Conservation (phyloP, 2,113 vertebrate genomes). For the Ophthalmotilapia sp. region DNA sequence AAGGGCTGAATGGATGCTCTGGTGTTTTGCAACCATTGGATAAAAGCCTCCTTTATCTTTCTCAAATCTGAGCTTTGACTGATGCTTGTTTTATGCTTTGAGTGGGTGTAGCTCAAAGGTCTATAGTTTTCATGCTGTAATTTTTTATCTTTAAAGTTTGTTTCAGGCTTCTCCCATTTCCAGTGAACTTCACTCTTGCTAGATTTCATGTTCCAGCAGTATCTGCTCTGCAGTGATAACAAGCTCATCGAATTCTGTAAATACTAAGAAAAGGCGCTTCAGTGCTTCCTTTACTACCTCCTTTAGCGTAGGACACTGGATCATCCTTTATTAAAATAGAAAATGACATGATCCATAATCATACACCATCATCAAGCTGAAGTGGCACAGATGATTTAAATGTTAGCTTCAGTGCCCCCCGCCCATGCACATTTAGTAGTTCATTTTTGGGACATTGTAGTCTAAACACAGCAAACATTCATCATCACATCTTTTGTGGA, state of each 20-base stretch:
- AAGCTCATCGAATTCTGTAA: neutral
- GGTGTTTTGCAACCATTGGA: neutral
- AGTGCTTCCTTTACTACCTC: neutral
- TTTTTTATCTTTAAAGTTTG: neutral
- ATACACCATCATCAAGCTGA: neutral
- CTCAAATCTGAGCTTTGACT: neutral
- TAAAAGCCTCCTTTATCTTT: neutral
- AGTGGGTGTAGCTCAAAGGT: neutral
- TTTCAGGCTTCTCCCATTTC: neutral
- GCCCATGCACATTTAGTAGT: neutral
- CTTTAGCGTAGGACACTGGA: neutral
- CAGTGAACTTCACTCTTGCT: neutral
- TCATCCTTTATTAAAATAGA: neutral
- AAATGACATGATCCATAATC: neutral
- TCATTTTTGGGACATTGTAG: neutral
- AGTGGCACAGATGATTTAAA: neutral
- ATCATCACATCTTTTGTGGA: neutral
- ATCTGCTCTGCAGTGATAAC: neutral
- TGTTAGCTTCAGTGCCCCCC: neutral
- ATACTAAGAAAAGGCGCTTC: neutral
- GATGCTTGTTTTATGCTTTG: neutral
- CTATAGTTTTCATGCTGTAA: neutral
- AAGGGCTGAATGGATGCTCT: neutral
- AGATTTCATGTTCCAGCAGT: rapidly evolving
- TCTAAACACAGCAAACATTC: neutral